These are phyloP conservation scores for Meloe dianella DNA, from an alignment of 2,888 invertebrate species.

Conservation along the genomic window DNA sequence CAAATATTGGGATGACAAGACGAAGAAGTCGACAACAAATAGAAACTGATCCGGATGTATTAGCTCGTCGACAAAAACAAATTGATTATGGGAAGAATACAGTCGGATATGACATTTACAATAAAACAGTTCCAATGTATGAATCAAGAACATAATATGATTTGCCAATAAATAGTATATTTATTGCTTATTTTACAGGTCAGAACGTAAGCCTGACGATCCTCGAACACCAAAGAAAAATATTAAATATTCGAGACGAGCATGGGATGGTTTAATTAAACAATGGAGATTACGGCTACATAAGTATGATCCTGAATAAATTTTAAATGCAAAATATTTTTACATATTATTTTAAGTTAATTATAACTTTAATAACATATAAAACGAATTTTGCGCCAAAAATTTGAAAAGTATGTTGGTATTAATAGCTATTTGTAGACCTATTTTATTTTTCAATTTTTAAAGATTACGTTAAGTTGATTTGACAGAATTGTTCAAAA, in stretches of 20 bases:
- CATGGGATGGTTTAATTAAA: slow-evolving; percentile 89
- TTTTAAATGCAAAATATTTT: neutral
- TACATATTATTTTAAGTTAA: too few relatives aligned
- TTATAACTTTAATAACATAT: too few relatives aligned
- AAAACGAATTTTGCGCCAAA: too few relatives aligned
- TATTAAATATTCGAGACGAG: slow-evolving; percentile 86
- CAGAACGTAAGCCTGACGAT: slow-evolving; percentile 71
- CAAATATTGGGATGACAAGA: too few relatives aligned
- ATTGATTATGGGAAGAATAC: slow-evolving; percentile 96
- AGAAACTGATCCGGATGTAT: slow-evolving; percentile 75
- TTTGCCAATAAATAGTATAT: slow-evolving; percentile 6
- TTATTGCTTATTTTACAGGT: slow-evolving; percentile 57
- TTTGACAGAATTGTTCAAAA: too few relatives aligned
- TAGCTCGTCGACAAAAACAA: slow-evolving; percentile 87
- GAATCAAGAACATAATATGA: too few relatives aligned
- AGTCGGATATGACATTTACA: slow-evolving; percentile 81
- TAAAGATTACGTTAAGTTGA: too few relatives aligned
- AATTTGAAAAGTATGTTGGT: too few relatives aligned
- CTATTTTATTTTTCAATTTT: too few relatives aligned
- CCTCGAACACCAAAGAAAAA: slow-evolving; percentile 91
- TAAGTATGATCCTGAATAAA: slow-evolving; percentile 69
- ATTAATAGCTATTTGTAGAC: too few relatives aligned
- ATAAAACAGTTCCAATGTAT: slow-evolving; percentile 72
- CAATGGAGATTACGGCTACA: slow-evolving; percentile 88
- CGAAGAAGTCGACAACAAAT: too few relatives aligned